Evolutionary conservation across 2,888 invertebrate genomes (phyloP).

Genomic region (Agrotis puta): DNA sequence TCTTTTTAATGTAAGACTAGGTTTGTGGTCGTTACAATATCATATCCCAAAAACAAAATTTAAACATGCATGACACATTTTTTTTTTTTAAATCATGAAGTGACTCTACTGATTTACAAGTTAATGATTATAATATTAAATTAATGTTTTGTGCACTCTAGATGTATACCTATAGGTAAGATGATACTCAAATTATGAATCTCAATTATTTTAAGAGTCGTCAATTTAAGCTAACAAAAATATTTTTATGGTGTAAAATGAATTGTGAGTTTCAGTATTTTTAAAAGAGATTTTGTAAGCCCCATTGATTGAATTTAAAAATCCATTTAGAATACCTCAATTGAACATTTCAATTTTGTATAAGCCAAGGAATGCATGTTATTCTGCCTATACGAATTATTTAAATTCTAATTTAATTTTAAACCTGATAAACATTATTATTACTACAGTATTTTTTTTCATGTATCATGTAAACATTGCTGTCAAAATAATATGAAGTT

Average conservation of each 20-base stretch:
- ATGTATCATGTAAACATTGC: constrained; percentile 7
- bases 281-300: constrained; percentile 23
- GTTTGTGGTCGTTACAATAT: constrained; percentile 29
- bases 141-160: constrained; percentile 54
- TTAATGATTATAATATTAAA: constrained; percentile 41
- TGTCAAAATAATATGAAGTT: constrained; percentile 44
- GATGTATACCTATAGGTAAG: constrained; percentile 45
- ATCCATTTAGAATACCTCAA: constrained; percentile 14
- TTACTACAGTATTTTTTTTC: constrained; percentile 1
- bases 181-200: constrained; percentile 62
- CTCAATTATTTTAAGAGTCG: constrained; percentile 60
- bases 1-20: constrained; percentile 55
- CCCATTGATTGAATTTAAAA: constrained; percentile 6
- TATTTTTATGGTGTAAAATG: constrained; percentile 41
- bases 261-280: constrained; percentile 31
- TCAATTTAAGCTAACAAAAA: constrained; percentile 58
- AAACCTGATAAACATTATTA: constrained; percentile 1
- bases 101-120: constrained; percentile 9
- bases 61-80: constrained; percentile 10
- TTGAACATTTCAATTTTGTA: constrained; percentile 20
- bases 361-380: constrained; percentile 1
- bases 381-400: background rate
- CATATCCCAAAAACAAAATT: constrained; percentile 33
- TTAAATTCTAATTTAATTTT: constrained; percentile 3
- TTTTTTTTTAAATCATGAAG: constrained; percentile 13